phyloP scores from a whole-genome alignment of 2,797 vertebrate genomes.

The Clarias pachynema region DNA sequence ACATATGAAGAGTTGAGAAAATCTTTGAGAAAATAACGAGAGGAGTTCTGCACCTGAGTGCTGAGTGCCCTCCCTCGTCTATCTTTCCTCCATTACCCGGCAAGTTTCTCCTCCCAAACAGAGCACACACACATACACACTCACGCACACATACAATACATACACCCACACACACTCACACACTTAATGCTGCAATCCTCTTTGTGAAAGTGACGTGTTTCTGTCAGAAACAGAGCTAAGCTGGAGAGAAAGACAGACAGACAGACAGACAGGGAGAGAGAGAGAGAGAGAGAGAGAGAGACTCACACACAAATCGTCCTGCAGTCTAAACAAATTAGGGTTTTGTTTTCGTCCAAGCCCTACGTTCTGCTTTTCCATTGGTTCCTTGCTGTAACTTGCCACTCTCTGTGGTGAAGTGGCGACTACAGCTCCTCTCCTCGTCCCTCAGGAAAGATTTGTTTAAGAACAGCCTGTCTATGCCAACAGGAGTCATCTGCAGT shows the following conservation, averaged over 20 bases:
- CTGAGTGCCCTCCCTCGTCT: constrained; percentile 65
- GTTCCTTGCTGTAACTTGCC: constrained; percentile 13
- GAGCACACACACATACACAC: constrained; percentile 44
- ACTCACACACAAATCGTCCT: constrained; percentile 35
- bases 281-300: constrained; percentile 50
- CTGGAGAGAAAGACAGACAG: constrained; percentile 65
- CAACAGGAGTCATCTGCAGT: constrained; percentile 20
- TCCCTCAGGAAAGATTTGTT: constrained; percentile 34
- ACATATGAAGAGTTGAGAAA: not conserved
- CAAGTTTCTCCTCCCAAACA: constrained; percentile 63
- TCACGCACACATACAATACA: constrained; percentile 36
- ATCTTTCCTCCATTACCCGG: constrained; percentile 57
- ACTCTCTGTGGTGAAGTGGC: constrained; percentile 22
- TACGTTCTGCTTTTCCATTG: constrained; percentile 30
- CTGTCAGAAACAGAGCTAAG: constrained; percentile 84
- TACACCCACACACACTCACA: constrained; percentile 45
- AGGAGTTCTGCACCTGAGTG: constrained; percentile 60
- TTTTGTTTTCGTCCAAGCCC: constrained; percentile 23
- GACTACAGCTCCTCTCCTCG: not conserved
- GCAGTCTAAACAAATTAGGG: constrained; percentile 34
- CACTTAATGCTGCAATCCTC: constrained; percentile 86
- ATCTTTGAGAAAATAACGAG: constrained; percentile 56
- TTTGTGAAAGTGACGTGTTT: constrained; percentile 84
- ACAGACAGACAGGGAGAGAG: constrained; percentile 64
- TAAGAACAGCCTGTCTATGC: constrained; percentile 26